Conservation (phyloP, 2,888 invertebrate genomes). For the Sthenelais limicola region DNA sequence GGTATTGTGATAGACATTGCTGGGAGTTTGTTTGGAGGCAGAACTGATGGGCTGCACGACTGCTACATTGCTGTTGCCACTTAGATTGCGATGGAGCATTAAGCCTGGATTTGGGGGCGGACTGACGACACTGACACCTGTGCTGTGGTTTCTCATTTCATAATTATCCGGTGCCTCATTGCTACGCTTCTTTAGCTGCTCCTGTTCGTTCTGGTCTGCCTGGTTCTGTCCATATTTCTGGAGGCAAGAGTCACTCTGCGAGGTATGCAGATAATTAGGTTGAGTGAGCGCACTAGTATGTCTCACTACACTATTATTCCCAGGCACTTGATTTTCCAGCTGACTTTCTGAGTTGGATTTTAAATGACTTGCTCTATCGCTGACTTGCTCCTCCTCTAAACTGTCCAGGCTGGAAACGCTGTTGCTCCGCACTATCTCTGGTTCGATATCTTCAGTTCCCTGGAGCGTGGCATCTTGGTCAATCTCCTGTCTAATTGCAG, state of each 20-base stretch:
- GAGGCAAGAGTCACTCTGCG: not conserved
- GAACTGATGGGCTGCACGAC: slow-evolving; percentile 38
- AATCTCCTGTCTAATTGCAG: slow-evolving; percentile 62
- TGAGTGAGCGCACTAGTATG: not conserved
- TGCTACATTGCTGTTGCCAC: slow-evolving; percentile 25
- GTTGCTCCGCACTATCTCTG: slow-evolving; percentile 50
- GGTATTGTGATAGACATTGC: slow-evolving; percentile 2
- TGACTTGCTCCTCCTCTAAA: slow-evolving; percentile 52
- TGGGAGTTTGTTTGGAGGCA: not conserved
- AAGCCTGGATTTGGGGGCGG: slow-evolving; percentile 3
- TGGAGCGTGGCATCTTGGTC: slow-evolving; percentile 53
- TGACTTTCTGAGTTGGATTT: not conserved
- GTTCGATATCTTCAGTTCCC: slow-evolving; percentile 38
- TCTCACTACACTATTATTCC: not conserved
- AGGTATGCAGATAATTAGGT: not conserved
- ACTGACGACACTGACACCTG: no score
- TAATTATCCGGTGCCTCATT: not conserved
- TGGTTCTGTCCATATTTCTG: not conserved
- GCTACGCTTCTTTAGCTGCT: no score
- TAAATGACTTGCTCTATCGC: not conserved
- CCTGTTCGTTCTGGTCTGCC: no score
- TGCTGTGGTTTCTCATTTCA: no score
- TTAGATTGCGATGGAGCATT: slow-evolving; percentile 14
- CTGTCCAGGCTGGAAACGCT: slow-evolving; percentile 64
- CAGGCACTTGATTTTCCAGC: not conserved